Conservation (phyloP, 2,888 invertebrate genomes). For the Thereva unica region DNA sequence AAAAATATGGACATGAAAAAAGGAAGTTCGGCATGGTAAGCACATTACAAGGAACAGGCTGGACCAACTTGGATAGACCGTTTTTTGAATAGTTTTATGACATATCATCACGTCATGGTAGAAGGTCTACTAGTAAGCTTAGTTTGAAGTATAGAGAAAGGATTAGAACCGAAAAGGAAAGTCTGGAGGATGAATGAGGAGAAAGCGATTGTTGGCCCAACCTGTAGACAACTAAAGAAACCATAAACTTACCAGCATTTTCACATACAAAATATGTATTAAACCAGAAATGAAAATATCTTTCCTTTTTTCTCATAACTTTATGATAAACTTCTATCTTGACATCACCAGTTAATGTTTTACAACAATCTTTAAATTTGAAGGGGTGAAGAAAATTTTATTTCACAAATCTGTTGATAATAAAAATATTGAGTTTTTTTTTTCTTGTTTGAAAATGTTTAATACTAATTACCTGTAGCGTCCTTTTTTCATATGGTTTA, state of each 20-base stretch:
- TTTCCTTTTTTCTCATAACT: constrained; percentile 82
- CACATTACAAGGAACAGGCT: neutral
- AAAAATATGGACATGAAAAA: neutral
- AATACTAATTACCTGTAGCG: constrained; percentile 66
- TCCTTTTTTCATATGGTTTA: constrained; percentile 68
- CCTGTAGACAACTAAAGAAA: neutral
- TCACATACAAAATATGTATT: constrained; percentile 88
- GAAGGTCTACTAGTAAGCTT: too few relatives aligned
- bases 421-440: constrained; percentile 35
- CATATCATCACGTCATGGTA: neutral
- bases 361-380: constrained; percentile 62
- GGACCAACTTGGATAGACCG: neutral
- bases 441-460: constrained; percentile 10
- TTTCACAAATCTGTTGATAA: constrained; percentile 56
- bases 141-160: too few relatives aligned
- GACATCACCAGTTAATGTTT: constrained; percentile 84
- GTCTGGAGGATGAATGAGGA: too few relatives aligned
- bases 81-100: neutral
- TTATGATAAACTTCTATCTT: constrained; percentile 88
- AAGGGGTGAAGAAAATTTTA: constrained; percentile 55
- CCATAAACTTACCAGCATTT: constrained; percentile 54
- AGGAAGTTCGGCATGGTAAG: neutral
- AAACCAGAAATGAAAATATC: constrained; percentile 97
- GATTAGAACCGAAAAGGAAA: too few relatives aligned
- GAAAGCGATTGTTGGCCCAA: too few relatives aligned